Conservation (phyloP, 2,113 vertebrate genomes). For the Notiomystis cincta region DNA sequence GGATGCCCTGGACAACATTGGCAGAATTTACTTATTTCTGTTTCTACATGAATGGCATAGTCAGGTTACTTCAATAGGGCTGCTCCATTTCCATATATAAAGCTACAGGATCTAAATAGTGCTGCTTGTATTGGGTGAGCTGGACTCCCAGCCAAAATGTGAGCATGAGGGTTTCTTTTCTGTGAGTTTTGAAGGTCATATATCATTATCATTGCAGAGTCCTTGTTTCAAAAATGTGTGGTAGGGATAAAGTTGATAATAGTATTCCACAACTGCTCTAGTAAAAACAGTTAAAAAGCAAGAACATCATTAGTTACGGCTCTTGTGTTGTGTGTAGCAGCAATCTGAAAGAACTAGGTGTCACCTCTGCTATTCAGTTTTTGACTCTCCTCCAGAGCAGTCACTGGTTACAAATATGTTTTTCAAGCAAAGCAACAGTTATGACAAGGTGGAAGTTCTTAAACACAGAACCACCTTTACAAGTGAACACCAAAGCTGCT, state of each 20-base stretch:
- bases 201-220: neutral
- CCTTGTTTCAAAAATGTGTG: neutral
- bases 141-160: neutral
- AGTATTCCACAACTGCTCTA: neutral
- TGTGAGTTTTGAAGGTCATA: neutral
- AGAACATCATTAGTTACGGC: neutral
- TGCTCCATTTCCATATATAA: neutral
- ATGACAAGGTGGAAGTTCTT: neutral
- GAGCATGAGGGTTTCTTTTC: neutral
- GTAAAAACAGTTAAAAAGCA: neutral
- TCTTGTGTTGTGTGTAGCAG: neutral
- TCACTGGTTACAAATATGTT: neutral
- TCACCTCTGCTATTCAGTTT: neutral
- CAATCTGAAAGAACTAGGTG: neutral
- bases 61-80: neutral
- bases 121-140: neutral
- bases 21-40: neutral
- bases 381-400: neutral
- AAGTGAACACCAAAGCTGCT: neutral
- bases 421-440: neutral
- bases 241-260: neutral
- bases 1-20: neutral
- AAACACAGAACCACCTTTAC: neutral
- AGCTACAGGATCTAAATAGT: neutral
- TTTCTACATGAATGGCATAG: neutral